A percentile compares a stretch with the other conserved stretches of the same genome.
Conservation (phyloP, 2,888 invertebrate genomes). For the Clunio marinus region DNA sequence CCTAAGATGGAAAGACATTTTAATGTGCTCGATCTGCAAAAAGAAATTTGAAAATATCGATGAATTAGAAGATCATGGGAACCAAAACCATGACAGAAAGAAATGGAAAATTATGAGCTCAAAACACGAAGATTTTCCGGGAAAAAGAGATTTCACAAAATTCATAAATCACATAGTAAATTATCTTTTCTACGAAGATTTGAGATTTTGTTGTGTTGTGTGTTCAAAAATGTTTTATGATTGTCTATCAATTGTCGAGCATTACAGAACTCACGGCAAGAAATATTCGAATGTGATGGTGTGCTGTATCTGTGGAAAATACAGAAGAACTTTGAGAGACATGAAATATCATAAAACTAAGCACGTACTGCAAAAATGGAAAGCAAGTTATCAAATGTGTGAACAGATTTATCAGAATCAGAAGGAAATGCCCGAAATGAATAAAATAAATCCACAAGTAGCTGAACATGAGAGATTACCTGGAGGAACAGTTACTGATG, state of each 20-base stretch:
- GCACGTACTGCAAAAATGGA: neutral
- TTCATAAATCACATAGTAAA: slow-evolving; percentile 1
- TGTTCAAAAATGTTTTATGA: slow-evolving; percentile 15
- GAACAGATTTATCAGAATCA: neutral
- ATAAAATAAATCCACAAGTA: neutral
- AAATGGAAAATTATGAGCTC: no score
- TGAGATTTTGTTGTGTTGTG: slow-evolving; percentile 1
- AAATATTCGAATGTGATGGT: neutral
- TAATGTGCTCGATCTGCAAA: slow-evolving; percentile 5
- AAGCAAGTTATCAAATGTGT: neutral
- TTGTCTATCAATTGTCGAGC: neutral
- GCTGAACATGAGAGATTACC: slow-evolving; percentile 7
- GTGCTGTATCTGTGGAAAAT: neutral
- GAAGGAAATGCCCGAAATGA: neutral
- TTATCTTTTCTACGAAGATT: neutral
- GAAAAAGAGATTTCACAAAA: neutral
- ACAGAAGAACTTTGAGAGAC: neutral
- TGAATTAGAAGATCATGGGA: neutral
- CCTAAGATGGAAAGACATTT: neutral
- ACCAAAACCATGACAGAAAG: neutral
- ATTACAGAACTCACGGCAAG: neutral
- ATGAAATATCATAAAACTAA: neutral
- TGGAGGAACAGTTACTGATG: slow-evolving; percentile 20
- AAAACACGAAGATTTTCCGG: neutral
- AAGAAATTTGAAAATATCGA: neutral